These are phyloP conservation scores for Blastomussa wellsi DNA, from an alignment of 92 coral and sea anemone genomes.

Conservation along the genomic window DNA sequence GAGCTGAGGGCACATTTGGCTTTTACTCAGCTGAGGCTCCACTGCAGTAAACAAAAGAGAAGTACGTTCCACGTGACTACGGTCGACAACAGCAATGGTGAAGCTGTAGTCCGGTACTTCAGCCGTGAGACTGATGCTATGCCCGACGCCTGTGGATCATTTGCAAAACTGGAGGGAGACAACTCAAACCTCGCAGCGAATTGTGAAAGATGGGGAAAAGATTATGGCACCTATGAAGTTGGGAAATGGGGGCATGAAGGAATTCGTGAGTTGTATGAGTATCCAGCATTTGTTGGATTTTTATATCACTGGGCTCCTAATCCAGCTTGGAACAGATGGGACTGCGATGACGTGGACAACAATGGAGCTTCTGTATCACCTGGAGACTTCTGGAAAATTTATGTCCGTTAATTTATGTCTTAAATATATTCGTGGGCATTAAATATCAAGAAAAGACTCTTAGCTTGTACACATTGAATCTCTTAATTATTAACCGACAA, in stretches of 20 bases:
- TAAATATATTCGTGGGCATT: no score
- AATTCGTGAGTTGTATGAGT: background rate
- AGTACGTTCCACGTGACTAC: conserved; percentile 29
- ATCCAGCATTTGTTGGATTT: background rate
- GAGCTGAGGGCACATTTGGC: conserved; percentile 12
- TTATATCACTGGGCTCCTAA: background rate
- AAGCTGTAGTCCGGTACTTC: conserved; percentile 34
- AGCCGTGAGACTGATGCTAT: background rate
- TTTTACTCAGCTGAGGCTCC: conserved; percentile 51
- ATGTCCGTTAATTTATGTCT: conserved; percentile 41
- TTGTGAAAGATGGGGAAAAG: background rate
- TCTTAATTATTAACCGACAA: no score
- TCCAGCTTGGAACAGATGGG: background rate
- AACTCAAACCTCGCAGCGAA: background rate
- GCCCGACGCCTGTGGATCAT: conserved; percentile 27
- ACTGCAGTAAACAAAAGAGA: conserved; percentile 39
- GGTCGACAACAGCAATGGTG: conserved; percentile 6
- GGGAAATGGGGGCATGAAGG: background rate
- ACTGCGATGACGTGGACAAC: background rate
- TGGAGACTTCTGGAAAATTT: conserved; percentile 50
- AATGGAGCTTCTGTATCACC: background rate
- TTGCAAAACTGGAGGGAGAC: conserved; percentile 1
- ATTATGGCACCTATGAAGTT: background rate
- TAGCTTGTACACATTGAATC: no score
- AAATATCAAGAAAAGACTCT: no score